Percentiles rank a stretch among this genome's conserved stretches.
Conservation (phyloP, 2,797 vertebrate species). For the Rhinichthys osculus region DNA sequence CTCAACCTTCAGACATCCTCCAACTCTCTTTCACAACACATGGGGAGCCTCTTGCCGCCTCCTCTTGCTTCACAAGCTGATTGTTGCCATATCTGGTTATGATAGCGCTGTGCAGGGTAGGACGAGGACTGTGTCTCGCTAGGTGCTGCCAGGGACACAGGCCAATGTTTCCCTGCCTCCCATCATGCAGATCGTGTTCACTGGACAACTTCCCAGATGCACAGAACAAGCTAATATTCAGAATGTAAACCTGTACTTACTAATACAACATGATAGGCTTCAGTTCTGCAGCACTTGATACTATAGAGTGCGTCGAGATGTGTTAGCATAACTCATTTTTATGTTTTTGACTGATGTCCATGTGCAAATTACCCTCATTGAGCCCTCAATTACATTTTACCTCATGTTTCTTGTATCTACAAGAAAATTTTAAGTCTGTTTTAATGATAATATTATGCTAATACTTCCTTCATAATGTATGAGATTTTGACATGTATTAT, state of each 20-base stretch:
- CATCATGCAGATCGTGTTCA: constrained; percentile 57
- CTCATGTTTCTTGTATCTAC: not conserved
- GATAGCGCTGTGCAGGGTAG: constrained; percentile 28
- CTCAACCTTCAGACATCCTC: constrained; percentile 44
- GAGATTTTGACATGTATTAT: constrained; percentile 45
- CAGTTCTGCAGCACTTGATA: not conserved
- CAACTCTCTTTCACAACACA: constrained; percentile 13
- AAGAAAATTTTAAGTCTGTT: constrained; percentile 23
- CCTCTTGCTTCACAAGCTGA: constrained; percentile 27
- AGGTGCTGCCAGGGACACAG: constrained; percentile 42
- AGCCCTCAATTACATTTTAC: constrained; percentile 2
- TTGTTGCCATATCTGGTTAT: constrained; percentile 42
- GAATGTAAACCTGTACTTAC: constrained; percentile 39
- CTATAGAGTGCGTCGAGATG: not conserved
- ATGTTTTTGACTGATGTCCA: constrained; percentile 13
- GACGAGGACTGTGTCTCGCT: constrained; percentile 5
- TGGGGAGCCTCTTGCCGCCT: constrained; percentile 4
- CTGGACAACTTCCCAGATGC: constrained; percentile 55
- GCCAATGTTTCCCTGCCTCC: constrained; percentile 58
- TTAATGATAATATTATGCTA: constrained; percentile 41
- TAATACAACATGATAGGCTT: constrained; percentile 32
- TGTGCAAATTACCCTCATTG: constrained; percentile 3
- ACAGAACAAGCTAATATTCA: constrained; percentile 46
- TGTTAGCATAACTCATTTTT: not conserved
- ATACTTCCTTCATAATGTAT: constrained; percentile 51